Conservation (phyloP, 2,113 vertebrate species). For the Gobius niger region DNA sequence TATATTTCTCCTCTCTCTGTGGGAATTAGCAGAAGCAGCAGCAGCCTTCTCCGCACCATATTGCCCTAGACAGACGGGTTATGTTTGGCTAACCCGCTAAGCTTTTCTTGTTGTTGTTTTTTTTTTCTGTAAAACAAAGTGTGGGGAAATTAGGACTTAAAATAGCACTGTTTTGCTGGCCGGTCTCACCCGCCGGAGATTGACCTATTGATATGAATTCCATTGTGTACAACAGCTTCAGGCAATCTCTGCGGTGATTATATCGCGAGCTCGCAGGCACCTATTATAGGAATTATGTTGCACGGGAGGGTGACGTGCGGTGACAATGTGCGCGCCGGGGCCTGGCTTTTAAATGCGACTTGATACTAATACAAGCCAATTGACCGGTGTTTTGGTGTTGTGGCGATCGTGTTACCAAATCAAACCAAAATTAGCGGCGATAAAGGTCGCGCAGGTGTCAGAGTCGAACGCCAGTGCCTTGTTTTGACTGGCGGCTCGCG, state of each 20-base stretch:
- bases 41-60: conserved; percentile 29
- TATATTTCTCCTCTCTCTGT: conserved; percentile 50
- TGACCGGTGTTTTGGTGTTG: conserved; percentile 44
- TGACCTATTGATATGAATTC: conserved; percentile 36
- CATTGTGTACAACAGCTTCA: conserved; percentile 17
- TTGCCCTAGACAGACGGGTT: conserved; percentile 43
- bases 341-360: conserved; percentile 33
- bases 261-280: conserved; percentile 24
- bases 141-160: conserved; percentile 42
- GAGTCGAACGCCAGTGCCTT: conserved; percentile 42
- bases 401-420: conserved; percentile 43
- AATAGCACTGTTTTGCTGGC: not conserved
- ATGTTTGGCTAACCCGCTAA: conserved; percentile 53
- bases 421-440: conserved; percentile 45
- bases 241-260: conserved; percentile 38
- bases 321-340: conserved; percentile 37
- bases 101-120: conserved; percentile 13
- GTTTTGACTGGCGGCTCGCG: conserved; percentile 32
- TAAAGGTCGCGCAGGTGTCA: conserved; percentile 37
- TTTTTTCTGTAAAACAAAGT: conserved; percentile 22
- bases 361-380: conserved; percentile 69
- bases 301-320: conserved; percentile 29
- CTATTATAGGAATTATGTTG: conserved; percentile 53
- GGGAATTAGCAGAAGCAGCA: conserved; percentile 45
- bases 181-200: conserved; percentile 15